A percentile compares a stretch with the other conserved stretches of the same genome.
These are phyloP conservation scores for Etheostoma spectabile DNA, from an alignment of 2,113 vertebrate species.

Conservation along the genomic window DNA sequence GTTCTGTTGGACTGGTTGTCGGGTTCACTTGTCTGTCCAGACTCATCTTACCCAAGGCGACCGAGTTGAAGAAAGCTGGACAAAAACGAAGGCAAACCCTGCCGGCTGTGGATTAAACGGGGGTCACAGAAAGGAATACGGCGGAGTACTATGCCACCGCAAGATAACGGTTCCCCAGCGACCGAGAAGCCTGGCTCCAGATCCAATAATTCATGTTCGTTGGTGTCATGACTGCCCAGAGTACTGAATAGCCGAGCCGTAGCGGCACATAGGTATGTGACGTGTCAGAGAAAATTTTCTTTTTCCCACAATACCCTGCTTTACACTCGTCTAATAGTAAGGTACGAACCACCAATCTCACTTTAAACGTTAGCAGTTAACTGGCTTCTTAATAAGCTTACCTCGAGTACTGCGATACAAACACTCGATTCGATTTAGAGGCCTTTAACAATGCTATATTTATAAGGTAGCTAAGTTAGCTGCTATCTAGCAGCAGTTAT, in stretches of 20 bases:
- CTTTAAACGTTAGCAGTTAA: too few species aligned
- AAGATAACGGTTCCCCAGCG: conserved; percentile 67
- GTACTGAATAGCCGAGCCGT: conserved; percentile 94
- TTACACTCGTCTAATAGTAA: too few species aligned
- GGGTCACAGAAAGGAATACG: conserved; percentile 73
- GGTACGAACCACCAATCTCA: too few species aligned
- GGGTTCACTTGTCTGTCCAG: conserved; percentile 94
- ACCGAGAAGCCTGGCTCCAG: conserved; percentile 69
- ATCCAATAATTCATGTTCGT: conserved; percentile 91
- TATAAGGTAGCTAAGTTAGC: too few species aligned
- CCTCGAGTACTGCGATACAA: too few species aligned
- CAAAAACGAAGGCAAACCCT: conserved; percentile 82
- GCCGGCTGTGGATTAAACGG: conserved; percentile 74
- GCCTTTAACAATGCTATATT: too few species aligned
- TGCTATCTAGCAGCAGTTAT: not conserved
- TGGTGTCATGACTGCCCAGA: conserved; percentile 97
- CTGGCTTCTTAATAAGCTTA: too few species aligned
- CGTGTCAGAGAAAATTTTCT: not conserved
- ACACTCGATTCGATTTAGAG: too few species aligned
- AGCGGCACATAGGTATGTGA: conserved; percentile 91
- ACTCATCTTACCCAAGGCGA: conserved; percentile 89
- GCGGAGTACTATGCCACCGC: conserved; percentile 71
- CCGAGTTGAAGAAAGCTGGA: conserved; percentile 87
- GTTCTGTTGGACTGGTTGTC: conserved; percentile 91
- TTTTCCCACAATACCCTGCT: not conserved